Evolutionary conservation across 2,113 vertebrate species (phyloP).

Genomic region (Anolis sagrei): DNA sequence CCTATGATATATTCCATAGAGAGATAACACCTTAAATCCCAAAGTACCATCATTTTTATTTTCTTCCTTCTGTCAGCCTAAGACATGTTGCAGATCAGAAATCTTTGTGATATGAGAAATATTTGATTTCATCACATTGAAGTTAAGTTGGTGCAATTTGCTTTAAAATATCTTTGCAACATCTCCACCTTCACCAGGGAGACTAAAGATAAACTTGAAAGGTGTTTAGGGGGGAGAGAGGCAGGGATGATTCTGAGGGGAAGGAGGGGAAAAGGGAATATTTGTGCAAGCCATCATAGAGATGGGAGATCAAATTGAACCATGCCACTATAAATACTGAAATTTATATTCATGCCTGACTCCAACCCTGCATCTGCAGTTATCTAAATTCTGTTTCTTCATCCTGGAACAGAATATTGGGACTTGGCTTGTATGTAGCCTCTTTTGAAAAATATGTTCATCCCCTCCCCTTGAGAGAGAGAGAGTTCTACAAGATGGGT

Average conservation of each 20-base stretch:
- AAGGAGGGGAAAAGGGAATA: too few relatives aligned
- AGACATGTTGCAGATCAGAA: slow-evolving; percentile 42
- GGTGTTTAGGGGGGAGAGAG: too few relatives aligned
- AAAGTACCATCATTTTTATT: slow-evolving; percentile 48
- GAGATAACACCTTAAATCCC: slow-evolving; percentile 65
- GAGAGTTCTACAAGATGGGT: background rate
- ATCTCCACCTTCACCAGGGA: background rate
- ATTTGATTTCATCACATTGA: slow-evolving; percentile 41
- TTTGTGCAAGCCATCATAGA: too few relatives aligned
- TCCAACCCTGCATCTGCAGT: background rate
- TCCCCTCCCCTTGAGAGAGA: background rate
- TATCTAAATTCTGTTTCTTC: background rate
- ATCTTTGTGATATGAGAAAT: slow-evolving; percentile 41
- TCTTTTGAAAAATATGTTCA: background rate
- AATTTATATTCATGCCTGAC: too few relatives aligned
- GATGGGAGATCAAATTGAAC: background rate
- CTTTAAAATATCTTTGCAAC: background rate
- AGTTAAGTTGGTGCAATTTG: slow-evolving; percentile 38
- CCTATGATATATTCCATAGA: slow-evolving; percentile 57
- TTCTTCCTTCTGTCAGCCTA: slow-evolving; percentile 53
- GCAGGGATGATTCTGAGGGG: background rate
- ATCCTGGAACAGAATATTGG: background rate
- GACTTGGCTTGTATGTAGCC: background rate
- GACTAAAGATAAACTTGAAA: background rate
- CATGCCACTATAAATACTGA: background rate